Evolutionary conservation across 1,140 invertebrate genomes (phyloP).

Genomic region (Teleopsis dalmanni): DNA sequence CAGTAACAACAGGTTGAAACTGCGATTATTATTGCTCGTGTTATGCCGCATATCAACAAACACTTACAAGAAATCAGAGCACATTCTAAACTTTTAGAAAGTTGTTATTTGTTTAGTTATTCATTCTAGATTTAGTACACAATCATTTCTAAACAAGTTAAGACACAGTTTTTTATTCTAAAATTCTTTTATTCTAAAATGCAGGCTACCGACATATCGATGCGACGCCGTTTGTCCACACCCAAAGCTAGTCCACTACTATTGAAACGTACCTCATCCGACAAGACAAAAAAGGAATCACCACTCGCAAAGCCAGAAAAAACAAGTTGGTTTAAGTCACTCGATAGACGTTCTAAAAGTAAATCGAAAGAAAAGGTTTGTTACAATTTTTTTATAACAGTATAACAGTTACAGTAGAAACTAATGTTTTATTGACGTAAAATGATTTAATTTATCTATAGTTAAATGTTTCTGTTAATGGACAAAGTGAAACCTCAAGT

Average conservation of each 20-base stretch:
- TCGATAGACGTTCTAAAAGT: slow-evolving; percentile 50
- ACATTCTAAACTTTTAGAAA: too few relatives aligned
- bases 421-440: neutral
- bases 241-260: slow-evolving; percentile 59
- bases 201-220: slow-evolving; percentile 44
- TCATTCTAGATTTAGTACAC: too few relatives aligned
- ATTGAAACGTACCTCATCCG: slow-evolving; percentile 33
- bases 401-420: neutral
- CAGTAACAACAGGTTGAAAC: too few relatives aligned
- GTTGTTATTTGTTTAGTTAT: too few relatives aligned
- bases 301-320: slow-evolving; percentile 30
- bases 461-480: slow-evolving; percentile 36
- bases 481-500: slow-evolving; percentile 47
- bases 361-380: slow-evolving; percentile 36
- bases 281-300: slow-evolving; percentile 32
- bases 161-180: too few relatives aligned
- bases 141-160: too few relatives aligned
- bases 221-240: slow-evolving; percentile 61
- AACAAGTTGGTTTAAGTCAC: slow-evolving; percentile 59
- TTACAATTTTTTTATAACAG: neutral
- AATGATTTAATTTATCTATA: neutral
- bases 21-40: too few relatives aligned
- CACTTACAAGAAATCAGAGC: too few relatives aligned
- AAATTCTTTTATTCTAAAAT: neutral
- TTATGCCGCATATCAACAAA: too few relatives aligned